phyloP scores from a whole-genome alignment of 1,140 invertebrate genomes.

The Pogonus chalceus region DNA sequence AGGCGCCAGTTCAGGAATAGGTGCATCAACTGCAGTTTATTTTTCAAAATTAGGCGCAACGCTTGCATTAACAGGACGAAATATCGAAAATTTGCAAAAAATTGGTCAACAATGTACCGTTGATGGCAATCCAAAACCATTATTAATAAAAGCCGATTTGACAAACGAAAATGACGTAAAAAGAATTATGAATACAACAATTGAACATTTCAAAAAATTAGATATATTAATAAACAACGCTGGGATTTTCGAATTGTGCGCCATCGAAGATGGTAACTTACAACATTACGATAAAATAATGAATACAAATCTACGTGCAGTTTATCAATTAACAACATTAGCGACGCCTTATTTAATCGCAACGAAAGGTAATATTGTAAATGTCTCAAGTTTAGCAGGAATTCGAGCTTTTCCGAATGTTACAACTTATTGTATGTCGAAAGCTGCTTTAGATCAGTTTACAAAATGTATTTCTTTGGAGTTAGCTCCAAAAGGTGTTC shows the following conservation, averaged over 20 bases:
- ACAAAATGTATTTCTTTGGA: slow-evolving; percentile 65
- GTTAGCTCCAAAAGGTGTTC: slow-evolving; percentile 65
- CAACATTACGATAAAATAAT: slow-evolving; percentile 77
- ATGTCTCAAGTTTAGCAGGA: slow-evolving; percentile 83
- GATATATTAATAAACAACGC: too few species aligned
- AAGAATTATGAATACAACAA: slow-evolving; percentile 56
- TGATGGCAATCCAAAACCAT: slow-evolving; percentile 27
- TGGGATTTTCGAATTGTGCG: slow-evolving; percentile 68
- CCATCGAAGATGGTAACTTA: slow-evolving; percentile 72
- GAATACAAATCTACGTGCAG: slow-evolving; percentile 72
- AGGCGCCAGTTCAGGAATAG: too few species aligned
- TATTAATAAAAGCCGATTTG: slow-evolving; percentile 47
- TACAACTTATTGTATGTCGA: slow-evolving; percentile 76
- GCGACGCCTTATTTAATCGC: slow-evolving; percentile 72
- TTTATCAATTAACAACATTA: slow-evolving; percentile 76
- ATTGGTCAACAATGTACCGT: slow-evolving; percentile 47
- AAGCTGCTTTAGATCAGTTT: too few species aligned
- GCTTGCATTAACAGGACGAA: slow-evolving; percentile 52
- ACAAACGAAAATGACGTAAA: slow-evolving; percentile 64
- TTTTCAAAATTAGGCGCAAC: slow-evolving; percentile 56
- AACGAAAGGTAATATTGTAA: slow-evolving; percentile 78
- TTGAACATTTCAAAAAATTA: slow-evolving; percentile 57
- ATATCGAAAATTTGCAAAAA: slow-evolving; percentile 48
- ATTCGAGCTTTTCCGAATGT: slow-evolving; percentile 65
- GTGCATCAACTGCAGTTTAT: slow-evolving; percentile 56